Conservation (phyloP, 2,888 invertebrate genomes). For the Agonopterix heracliana region DNA sequence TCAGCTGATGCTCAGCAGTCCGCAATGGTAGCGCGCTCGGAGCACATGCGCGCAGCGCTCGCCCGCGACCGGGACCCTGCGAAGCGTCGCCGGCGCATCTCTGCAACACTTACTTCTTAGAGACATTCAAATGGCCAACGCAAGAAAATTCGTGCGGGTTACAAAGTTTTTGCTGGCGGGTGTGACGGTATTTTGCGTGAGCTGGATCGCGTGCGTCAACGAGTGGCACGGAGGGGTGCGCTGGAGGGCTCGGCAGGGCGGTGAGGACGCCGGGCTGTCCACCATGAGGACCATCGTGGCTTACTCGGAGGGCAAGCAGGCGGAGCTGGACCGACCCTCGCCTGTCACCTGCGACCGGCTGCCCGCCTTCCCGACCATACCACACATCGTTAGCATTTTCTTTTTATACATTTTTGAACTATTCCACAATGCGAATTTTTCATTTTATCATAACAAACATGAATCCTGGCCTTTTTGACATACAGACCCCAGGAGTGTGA, state of each 20-base stretch:
- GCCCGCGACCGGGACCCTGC: conserved; percentile 25
- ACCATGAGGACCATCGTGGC: conserved; percentile 77
- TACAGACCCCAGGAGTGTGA: no score
- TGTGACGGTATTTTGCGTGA: conserved; percentile 59
- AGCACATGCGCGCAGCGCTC: conserved; percentile 59
- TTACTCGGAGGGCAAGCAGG: conserved; percentile 75
- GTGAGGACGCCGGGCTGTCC: conserved; percentile 25
- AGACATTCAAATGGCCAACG: conserved; percentile 17
- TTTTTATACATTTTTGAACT: background rate
- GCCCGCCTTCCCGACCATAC: conserved; percentile 48
- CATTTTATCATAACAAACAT: no score
- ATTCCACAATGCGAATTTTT: no score
- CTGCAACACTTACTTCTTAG: conserved; percentile 13
- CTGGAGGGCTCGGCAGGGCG: conserved; percentile 35
- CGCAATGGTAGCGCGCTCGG: conserved; percentile 64
- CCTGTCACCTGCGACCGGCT: conserved; percentile 60
- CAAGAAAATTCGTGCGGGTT: conserved; percentile 49
- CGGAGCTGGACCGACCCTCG: conserved; percentile 65
- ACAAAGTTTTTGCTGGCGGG: conserved; percentile 57
- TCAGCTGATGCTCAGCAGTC: conserved; percentile 71
- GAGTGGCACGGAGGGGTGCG: conserved; percentile 54
- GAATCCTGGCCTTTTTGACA: no score
- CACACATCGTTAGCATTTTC: conserved; percentile 46
- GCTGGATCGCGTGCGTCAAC: conserved; percentile 62
- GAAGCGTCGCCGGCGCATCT: conserved; percentile 20